Conservation (phyloP, 2,113 vertebrate species). For the Meleagris gallopavo region DNA sequence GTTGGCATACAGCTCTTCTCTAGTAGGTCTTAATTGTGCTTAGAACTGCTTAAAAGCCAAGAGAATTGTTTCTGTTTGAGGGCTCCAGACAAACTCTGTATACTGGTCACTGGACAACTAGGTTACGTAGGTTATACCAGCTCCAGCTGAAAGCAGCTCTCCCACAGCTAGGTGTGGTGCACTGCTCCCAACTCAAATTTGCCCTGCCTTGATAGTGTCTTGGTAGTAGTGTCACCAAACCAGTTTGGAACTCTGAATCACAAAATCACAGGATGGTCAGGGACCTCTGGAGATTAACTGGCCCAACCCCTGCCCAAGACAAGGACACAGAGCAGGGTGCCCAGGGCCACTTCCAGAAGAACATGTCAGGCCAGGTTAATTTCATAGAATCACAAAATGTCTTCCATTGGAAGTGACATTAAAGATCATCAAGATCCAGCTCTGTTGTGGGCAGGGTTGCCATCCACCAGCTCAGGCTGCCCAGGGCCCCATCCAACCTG, state of each 20-base stretch:
- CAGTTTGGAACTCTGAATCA: background rate
- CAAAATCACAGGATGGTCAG: background rate
- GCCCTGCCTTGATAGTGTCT: background rate
- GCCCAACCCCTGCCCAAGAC: background rate
- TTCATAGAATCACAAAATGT: too few relatives aligned
- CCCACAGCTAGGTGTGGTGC: background rate
- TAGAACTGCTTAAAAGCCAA: background rate
- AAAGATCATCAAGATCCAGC: too few relatives aligned
- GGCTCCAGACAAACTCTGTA: background rate
- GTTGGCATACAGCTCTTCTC: background rate
- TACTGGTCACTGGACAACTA: background rate
- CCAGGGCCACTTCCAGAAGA: background rate
- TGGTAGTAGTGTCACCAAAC: accelerated
- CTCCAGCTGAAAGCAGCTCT: background rate
- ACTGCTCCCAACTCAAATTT: background rate
- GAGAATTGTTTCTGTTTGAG: background rate
- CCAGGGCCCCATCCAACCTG: too few relatives aligned
- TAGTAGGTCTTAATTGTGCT: background rate
- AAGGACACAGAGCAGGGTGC: background rate
- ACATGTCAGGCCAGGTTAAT: background rate
- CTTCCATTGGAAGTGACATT: too few relatives aligned
- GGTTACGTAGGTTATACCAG: background rate
- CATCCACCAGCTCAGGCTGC: too few relatives aligned
- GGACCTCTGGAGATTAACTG: background rate
- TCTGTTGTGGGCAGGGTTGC: too few relatives aligned